Conservation (phyloP, 2,113 vertebrate species). For the Sterrhoptilus dennistouni region DNA sequence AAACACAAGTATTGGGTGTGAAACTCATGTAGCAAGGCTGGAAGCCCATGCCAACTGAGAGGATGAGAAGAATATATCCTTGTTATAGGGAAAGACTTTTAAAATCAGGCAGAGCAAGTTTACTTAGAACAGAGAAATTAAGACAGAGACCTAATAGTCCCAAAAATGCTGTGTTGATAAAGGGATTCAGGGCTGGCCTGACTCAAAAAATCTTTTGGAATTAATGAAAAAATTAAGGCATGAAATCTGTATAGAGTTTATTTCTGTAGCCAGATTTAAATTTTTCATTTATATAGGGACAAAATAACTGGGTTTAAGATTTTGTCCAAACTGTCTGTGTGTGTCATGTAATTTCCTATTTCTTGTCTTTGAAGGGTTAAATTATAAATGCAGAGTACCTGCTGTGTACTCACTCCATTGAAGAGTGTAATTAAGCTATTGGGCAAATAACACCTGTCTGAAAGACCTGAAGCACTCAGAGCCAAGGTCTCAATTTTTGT, state of each 20-base stretch:
- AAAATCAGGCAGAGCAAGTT: neutral
- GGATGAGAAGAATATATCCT: neutral
- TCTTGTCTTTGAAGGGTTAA: neutral
- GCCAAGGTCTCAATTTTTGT: neutral
- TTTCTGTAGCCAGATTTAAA: neutral
- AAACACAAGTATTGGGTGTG: neutral
- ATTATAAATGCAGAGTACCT: neutral
- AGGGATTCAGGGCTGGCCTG: neutral
- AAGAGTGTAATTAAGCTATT: neutral
- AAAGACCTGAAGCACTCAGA: neutral
- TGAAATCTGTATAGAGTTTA: neutral
- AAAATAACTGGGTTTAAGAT: neutral
- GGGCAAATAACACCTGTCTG: neutral
- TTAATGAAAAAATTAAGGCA: neutral
- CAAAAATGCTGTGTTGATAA: neutral
- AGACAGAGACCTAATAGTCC: neutral
- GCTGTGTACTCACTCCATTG: neutral
- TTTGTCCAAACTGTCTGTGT: neutral
- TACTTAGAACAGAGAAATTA: neutral
- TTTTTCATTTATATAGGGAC: neutral
- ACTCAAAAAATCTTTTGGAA: neutral
- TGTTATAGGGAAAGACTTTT: neutral
- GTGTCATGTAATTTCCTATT: neutral
- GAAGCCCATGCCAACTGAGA: neutral
- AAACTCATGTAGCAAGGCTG: neutral